Evolutionary conservation across 2,113 vertebrate genomes (phyloP).

Genomic region (Passer domesticus): DNA sequence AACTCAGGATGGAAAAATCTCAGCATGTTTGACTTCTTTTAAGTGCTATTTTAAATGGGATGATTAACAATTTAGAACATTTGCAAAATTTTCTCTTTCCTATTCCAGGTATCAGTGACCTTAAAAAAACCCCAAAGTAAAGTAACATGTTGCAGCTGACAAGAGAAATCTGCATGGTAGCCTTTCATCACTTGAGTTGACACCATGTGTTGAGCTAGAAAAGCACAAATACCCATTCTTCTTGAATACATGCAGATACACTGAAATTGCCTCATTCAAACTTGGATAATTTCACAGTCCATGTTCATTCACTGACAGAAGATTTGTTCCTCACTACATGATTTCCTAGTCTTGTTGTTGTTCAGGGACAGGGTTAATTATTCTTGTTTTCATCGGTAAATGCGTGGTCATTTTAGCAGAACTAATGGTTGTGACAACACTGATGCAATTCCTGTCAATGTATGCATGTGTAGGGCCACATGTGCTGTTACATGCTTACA

Average conservation of each 20-base stretch:
- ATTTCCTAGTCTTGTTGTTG: background rate
- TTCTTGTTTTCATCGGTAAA: background rate
- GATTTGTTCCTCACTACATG: background rate
- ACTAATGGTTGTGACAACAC: background rate
- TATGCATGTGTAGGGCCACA: fast-evolving
- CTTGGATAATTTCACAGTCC: background rate
- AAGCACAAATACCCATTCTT: background rate
- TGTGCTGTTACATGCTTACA: background rate
- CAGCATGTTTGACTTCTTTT: background rate
- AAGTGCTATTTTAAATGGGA: background rate
- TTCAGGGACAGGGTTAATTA: background rate
- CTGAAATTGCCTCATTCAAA: background rate
- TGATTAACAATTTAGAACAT: background rate
- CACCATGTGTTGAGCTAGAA: background rate
- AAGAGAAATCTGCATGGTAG: background rate
- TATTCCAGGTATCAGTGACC: background rate
- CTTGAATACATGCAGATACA: background rate
- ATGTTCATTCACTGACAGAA: background rate
- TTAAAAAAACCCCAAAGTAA: background rate
- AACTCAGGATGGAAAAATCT: background rate
- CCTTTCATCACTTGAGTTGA: background rate
- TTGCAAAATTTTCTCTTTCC: background rate
- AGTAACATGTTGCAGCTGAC: background rate
- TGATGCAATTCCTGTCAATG: background rate
- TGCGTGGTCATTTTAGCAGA: background rate